These are phyloP conservation scores for Mythimna lalbum DNA, from an alignment of 2,888 invertebrate genomes.

Conservation along the genomic window DNA sequence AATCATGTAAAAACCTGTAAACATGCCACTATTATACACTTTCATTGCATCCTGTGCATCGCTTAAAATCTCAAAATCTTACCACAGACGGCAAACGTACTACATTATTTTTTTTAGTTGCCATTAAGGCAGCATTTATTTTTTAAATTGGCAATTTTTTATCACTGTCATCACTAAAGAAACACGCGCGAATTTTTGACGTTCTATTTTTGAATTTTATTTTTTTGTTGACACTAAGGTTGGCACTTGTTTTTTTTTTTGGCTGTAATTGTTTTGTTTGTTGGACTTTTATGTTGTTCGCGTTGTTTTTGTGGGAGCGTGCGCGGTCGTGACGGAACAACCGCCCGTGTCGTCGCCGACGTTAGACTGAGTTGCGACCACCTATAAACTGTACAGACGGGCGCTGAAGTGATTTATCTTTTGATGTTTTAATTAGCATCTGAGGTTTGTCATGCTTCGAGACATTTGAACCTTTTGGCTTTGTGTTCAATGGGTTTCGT, in stretches of 20 bases:
- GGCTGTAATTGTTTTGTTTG: conserved; percentile 68
- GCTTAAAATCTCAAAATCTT: conserved; percentile 77
- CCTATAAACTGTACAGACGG: conserved; percentile 71
- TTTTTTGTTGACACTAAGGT: conserved; percentile 62
- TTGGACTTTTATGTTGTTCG: conserved; percentile 62
- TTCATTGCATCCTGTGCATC: conserved; percentile 77
- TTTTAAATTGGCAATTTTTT: conserved; percentile 59
- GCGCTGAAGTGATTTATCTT: conserved; percentile 67
- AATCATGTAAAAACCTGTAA: conserved; percentile 87
- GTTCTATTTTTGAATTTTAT: conserved; percentile 43
- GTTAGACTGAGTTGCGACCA: conserved; percentile 80
- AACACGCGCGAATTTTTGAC: conserved; percentile 39
- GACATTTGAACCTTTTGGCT: conserved; percentile 34
- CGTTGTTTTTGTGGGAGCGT: conserved; percentile 64
- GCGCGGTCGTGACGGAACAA: conserved; percentile 67
- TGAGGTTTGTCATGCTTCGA: conserved; percentile 48
- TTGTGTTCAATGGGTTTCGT: conserved; percentile 13
- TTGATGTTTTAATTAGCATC: conserved; percentile 66
- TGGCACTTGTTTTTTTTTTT: conserved; percentile 64
- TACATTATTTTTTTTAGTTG: conserved; percentile 88
- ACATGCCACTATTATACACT: conserved; percentile 83
- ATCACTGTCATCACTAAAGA: conserved; percentile 67
- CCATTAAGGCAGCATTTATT: conserved; percentile 73
- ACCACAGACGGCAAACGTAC: conserved; percentile 89
- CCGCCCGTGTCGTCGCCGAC: conserved; percentile 75